Evolutionary conservation across 2,113 vertebrate genomes (phyloP), one percentile per base, ranked within the genome.

Genomic region (Sprattus sprattus): DNA sequence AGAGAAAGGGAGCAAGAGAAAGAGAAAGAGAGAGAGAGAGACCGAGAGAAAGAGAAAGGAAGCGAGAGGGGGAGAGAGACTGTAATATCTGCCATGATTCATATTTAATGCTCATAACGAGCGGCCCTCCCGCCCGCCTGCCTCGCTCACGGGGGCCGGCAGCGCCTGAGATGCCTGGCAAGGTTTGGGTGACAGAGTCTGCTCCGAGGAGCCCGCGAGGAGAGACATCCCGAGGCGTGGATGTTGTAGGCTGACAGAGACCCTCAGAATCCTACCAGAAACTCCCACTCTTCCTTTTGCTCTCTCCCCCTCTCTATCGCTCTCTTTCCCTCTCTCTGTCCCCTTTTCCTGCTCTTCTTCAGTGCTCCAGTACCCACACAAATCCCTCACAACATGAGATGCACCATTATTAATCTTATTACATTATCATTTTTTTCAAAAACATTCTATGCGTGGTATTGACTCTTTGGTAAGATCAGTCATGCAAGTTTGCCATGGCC

Each of bases 81-180:
- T 75, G 7, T 83, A n/a, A 87, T 84, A 85, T 81, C 85, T 78
- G 60, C 71, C 86, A 81, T 82, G 49, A 90, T 91, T 88, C 87
- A 87, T 87, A 87, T 91, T 89, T 88, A 89, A 91, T 90, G 81
- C 86, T 88, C 86, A 84, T 85, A 88, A 85, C 50, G 49, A 87
- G 32, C 39, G 11, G 46, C 49, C n/a, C 46, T 25, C 22, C 45
- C 57, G 11, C 52, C 44, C 4, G 25, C 71, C 25, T 78, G 13
- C 71, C 25, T 32, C 22, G 54, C 54, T 60, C 54, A 60, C 18
- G 18, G 54, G 54, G 54, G 18, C 54, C 6, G 54, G 18, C 54
- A 60, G 54, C 54, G 18, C 5, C 20, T 6, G 3, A 20, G 54
- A 60, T 60, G 54, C 54, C 54, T 6, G 54, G 18, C 54, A 60